These are phyloP conservation scores for Lampropteryx suffumata DNA, from an alignment of 2,888 invertebrate species.

Conservation along the genomic window DNA sequence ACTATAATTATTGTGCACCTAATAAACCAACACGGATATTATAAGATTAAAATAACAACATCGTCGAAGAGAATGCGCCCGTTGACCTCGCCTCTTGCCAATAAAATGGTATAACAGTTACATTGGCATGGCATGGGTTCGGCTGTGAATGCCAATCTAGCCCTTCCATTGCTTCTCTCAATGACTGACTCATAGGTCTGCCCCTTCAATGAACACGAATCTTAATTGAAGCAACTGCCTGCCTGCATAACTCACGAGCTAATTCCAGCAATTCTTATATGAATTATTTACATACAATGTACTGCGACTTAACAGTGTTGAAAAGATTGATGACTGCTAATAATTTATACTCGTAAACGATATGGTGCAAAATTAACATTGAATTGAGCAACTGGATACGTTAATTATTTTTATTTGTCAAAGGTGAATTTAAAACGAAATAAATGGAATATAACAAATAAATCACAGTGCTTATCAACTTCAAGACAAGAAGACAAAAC, in stretches of 20 bases:
- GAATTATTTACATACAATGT: constrained; percentile 32
- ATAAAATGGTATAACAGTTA: constrained; percentile 11
- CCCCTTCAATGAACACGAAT: constrained; percentile 69
- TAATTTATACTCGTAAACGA: no score
- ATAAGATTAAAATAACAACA: background rate
- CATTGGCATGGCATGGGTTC: constrained; percentile 29
- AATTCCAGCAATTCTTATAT: constrained; percentile 32
- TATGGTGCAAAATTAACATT: constrained; percentile 3
- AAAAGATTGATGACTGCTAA: constrained; percentile 18
- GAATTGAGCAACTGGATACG: no score
- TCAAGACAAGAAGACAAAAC: constrained; percentile 2
- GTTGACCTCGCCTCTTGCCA: constrained; percentile 18
- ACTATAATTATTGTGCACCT: no score
- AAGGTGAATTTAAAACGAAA: no score
- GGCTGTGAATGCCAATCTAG: constrained; percentile 18
- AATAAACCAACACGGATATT: constrained; percentile 5
- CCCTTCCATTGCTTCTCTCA: constrained; percentile 59
- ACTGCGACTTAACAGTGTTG: constrained; percentile 14
- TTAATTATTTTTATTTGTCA: no score
- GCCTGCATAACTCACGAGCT: constrained; percentile 50
- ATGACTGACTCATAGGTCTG: constrained; percentile 63
- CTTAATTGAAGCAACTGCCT: constrained; percentile 68
- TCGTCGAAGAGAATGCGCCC: constrained; percentile 9
- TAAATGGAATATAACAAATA: no score
- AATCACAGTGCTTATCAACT: no score